phyloP scores from a whole-genome alignment of 2,797 vertebrate species.

The Odontamblyopus rebecca region DNA sequence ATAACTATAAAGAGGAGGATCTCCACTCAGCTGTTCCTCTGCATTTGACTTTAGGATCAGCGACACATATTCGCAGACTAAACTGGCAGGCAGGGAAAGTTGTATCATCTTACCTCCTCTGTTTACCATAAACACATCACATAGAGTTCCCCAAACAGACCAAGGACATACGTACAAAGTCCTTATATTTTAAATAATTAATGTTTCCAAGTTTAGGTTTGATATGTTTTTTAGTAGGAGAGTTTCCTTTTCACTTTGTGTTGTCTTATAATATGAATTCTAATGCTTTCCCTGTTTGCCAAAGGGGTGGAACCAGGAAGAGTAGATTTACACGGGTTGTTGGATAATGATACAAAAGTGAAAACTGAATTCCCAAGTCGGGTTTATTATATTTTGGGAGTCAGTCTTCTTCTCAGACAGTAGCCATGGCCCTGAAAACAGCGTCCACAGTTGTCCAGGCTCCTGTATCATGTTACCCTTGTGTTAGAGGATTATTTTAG shows the following conservation, averaged over 20 bases:
- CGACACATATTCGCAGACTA: slow-evolving; percentile 27
- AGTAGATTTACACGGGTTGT: not conserved
- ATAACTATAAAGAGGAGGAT: not conserved
- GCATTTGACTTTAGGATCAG: slow-evolving; percentile 19
- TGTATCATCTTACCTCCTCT: slow-evolving; percentile 61
- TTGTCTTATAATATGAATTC: not conserved
- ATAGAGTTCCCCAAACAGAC: slow-evolving; percentile 22
- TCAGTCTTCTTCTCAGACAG: not conserved
- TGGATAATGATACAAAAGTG: not conserved
- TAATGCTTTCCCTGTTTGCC: not conserved
- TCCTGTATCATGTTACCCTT: not conserved
- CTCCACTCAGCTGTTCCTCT: not conserved
- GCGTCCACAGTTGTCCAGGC: slow-evolving; percentile 2
- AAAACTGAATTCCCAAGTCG: not conserved
- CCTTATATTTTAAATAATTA: too few relatives aligned
- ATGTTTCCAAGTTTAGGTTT: not conserved
- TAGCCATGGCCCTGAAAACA: not conserved
- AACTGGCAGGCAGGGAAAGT: slow-evolving; percentile 13
- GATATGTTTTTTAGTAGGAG: not conserved
- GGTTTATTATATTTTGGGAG: not conserved
- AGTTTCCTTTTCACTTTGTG: too few relatives aligned
- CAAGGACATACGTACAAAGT: slow-evolving; percentile 36
- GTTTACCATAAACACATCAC: slow-evolving; percentile 48
- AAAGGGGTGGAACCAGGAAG: not conserved
- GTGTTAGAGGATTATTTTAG: slow-evolving; percentile 8